A percentile compares a stretch with the other conserved stretches of the same genome.
These are phyloP conservation scores for Zaprionus kolodkinae DNA, from an alignment of 1,140 invertebrate genomes.

Conservation along the genomic window DNA sequence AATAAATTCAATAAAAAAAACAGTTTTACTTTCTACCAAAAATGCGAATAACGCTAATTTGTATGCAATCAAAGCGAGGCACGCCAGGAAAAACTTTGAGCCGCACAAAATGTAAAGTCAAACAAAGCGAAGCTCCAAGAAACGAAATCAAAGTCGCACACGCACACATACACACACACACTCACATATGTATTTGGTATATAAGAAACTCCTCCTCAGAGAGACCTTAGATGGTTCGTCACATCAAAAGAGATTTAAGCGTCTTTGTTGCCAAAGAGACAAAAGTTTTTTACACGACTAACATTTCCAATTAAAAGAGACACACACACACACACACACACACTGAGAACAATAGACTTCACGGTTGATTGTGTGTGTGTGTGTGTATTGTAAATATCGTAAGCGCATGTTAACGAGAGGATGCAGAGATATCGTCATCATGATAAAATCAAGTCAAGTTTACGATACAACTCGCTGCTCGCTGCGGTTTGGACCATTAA, in stretches of 20 bases:
- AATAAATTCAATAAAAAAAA: constrained; percentile 80
- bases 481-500: constrained; percentile 36
- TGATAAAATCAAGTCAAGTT: constrained; percentile 25
- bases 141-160: constrained; percentile 37
- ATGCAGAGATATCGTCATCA: constrained; percentile 52
- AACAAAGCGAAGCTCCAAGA: constrained; percentile 25
- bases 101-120: constrained; percentile 34
- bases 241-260: constrained; percentile 68
- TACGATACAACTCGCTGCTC: constrained; percentile 32
- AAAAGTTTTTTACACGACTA: constrained; percentile 34
- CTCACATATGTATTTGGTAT: background rate
- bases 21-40: constrained; percentile 82
- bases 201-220: background rate
- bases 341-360: constrained; percentile 4
- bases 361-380: background rate
- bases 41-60: constrained; percentile 79
- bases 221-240: constrained; percentile 20
- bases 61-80: constrained; percentile 67
- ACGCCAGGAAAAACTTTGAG: constrained; percentile 50
- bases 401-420: constrained; percentile 56
- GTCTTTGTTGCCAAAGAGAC: constrained; percentile 21
- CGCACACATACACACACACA: constrained; percentile 37
- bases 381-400: constrained; percentile 51
- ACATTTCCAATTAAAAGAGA: constrained; percentile 64
- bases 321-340: background rate